Evolutionary conservation across 2,888 invertebrate genomes (phyloP), one percentile per base, ranked within the genome.

Genomic region (Drosophila anceps): DNA sequence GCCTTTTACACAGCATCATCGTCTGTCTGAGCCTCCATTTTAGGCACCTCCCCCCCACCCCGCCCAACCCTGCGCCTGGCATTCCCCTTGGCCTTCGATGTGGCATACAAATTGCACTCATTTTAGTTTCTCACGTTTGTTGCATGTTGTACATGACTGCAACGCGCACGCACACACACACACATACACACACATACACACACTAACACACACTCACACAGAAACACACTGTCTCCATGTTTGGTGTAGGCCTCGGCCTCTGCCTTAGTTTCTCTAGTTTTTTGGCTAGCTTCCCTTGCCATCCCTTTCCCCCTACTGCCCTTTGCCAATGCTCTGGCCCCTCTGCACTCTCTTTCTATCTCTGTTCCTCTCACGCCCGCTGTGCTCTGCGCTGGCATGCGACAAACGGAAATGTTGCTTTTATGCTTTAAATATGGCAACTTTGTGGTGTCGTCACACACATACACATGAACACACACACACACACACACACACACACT

Each of bases 361-460:
- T 13, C 31, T 31, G 31, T 13, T 13, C 8, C 31, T 0, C 24
- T 53, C 51, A 43, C 55, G 55, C 58, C 50, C 60, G 64, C 69
- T 57, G 60, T 64, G 46, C 59, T 9, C 69, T 69, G 70, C 73
- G 51, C 53, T 79, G 72, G 85, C 80, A 80, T 89, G 87, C 88
- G 88, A 88, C 90, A 80, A 88, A 90, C 86, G 86, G 86, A 90
- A 90, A 88, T 87, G 90, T 90, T 88, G 90, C 90, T 90, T 88
- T 90, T 87, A 87, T 87, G 86, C 86, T 90, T 87, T 88, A 88
- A 86, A 86, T 86, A 86, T 86, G 88, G 85, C 88, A 86, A 86
- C 88, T 88, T 85, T 85, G 86, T 88, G 85, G 88, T 88, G 84
- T 73, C 77, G 75, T 73, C 73, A 73, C 57, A 76, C 79, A 73